Evolutionary conservation across 1,140 invertebrate genomes (phyloP), one percentile per base, ranked within the genome.

Genomic region (Bombyx mandarina): DNA sequence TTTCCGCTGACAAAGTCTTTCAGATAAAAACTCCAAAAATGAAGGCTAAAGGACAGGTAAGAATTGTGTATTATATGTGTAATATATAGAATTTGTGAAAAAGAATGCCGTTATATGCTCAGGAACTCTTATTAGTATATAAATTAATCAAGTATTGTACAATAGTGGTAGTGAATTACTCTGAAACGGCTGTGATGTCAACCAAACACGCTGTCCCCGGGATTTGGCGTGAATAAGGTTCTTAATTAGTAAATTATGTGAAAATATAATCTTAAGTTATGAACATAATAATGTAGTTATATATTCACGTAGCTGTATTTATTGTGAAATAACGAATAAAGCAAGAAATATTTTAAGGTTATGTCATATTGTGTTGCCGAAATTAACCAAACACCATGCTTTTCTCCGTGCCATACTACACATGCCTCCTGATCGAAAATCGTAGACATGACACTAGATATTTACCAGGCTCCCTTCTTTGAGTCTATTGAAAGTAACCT

Each of bases 11-110:
- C 81, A 79, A 69, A 68, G 75, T 75, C 75, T 79, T 79, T 75
- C 60, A 65, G 67, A 55, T 44, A 71, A 79, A 79, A 70, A 69
- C 69, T 80, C 74, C 64, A 63, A 83, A 79, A 82, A 86, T 86
- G 82, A 85, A 86, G 75, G 83, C 83, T 63, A 86, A 86, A 82
- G 83, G 84, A 79, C 82, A 87, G 84, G 84, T 87, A 74, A 85
- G 76, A 63, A 55, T 58, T 12, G 48, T 61, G 10, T 54, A 60
- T 26, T 60, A 51, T 51, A 8, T 46, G 50, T 22, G n/a, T 60
- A 60, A 58, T 51, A 42, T 47, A 60, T 65, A 60, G 42, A 56
- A 35, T 49, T 56, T 50, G 4, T 18, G 52, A 52, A 52, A 22
- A 7, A n/a, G 4, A n/a, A 49, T 49, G n/a, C 22, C n/a, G 7